Percentiles rank a stretch among this genome's conserved stretches.
Evolutionary conservation across 2,888 invertebrate genomes (phyloP).

Genomic region (Volucella bombylans): DNA sequence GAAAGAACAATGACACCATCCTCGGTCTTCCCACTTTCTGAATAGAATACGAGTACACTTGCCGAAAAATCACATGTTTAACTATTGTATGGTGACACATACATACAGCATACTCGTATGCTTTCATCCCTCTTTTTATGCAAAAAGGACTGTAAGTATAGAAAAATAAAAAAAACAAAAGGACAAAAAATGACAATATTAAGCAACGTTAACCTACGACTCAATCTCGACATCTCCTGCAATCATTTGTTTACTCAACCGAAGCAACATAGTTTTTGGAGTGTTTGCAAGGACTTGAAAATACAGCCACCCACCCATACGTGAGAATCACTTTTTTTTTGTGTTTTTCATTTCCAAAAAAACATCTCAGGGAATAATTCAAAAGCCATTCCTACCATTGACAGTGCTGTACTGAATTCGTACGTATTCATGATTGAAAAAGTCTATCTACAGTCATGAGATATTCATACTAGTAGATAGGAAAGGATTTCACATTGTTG

Average conservation of each 20-base stretch:
- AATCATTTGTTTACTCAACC: conserved; percentile 53
- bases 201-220: conserved; percentile 45
- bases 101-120: conserved; percentile 10
- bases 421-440: conserved; percentile 8
- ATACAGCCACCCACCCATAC: not conserved
- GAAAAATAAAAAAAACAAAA: conserved; percentile 14
- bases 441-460: not conserved
- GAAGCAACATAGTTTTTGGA: not conserved
- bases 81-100: conserved; percentile 27
- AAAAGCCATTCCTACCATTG: conserved; percentile 6
- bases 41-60: conserved; percentile 43
- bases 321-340: conserved; percentile 11
- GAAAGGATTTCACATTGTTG: not conserved
- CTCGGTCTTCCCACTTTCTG: no score
- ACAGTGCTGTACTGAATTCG: not conserved
- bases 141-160: not conserved
- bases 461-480: not conserved
- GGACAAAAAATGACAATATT: conserved; percentile 45
- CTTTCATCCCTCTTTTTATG: conserved; percentile 10
- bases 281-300: not conserved
- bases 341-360: not conserved
- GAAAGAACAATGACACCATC: no score
- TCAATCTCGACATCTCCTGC: conserved; percentile 35
- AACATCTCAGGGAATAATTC: conserved; percentile 12
- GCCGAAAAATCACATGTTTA: conserved; percentile 66